Conservation (phyloP, 2,797 vertebrate species). For the Crenuchus spilurus region DNA sequence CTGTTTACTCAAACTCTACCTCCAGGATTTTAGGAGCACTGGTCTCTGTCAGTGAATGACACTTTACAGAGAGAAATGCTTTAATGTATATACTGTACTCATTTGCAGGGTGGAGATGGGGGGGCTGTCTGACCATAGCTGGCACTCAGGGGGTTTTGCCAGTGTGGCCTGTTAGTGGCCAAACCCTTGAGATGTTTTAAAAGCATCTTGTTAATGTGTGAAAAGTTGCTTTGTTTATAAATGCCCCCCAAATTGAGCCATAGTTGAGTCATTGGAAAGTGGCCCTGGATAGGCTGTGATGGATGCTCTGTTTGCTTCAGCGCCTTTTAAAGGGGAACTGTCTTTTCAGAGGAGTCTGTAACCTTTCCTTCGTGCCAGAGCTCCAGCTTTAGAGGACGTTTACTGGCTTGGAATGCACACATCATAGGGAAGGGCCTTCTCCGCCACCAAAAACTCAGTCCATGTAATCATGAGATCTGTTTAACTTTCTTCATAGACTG, state of each 20-base stretch:
- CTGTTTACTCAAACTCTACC: slow-evolving; percentile 55
- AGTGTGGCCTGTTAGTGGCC: slow-evolving; percentile 10
- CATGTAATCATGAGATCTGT: slow-evolving; percentile 24
- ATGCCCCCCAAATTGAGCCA: slow-evolving; percentile 45
- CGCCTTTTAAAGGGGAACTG: slow-evolving; percentile 49
- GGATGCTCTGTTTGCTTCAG: slow-evolving; percentile 51
- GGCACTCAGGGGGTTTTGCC: slow-evolving; percentile 24
- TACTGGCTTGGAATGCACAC: slow-evolving; percentile 18
- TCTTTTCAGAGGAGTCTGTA: slow-evolving; percentile 42
- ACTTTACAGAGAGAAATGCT: slow-evolving; percentile 50
- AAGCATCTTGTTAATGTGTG: slow-evolving; percentile 54
- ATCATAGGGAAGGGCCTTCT: slow-evolving; percentile 1
- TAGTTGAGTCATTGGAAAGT: slow-evolving; percentile 54
- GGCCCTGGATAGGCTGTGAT: slow-evolving; percentile 51
- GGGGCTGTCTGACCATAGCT: slow-evolving; percentile 17
- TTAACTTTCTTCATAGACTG: slow-evolving; percentile 26
- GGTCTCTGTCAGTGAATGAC: slow-evolving; percentile 49
- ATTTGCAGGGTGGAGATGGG: not conserved
- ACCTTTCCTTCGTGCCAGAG: slow-evolving; percentile 30
- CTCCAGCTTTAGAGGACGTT: slow-evolving; percentile 28
- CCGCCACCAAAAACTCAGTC: slow-evolving; percentile 11
- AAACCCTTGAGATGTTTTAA: slow-evolving; percentile 44
- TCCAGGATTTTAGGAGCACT: slow-evolving; percentile 47
- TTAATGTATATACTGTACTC: slow-evolving; percentile 56
- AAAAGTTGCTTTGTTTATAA: slow-evolving; percentile 59